phyloP scores from a whole-genome alignment of 2,888 invertebrate species.

The Chorisops tibialis region DNA sequence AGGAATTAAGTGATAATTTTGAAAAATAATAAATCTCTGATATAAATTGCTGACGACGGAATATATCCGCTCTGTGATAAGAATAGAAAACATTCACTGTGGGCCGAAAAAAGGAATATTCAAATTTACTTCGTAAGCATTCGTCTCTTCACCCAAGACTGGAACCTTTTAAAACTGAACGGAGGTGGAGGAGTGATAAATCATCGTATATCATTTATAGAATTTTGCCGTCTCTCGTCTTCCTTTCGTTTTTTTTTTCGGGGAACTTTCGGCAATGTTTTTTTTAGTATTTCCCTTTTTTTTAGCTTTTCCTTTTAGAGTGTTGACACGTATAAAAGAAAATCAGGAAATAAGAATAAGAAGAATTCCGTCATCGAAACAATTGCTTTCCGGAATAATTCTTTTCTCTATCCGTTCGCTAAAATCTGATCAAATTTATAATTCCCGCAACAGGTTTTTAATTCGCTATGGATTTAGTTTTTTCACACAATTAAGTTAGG shows the following conservation, averaged over 20 bases:
- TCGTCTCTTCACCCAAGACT: slow-evolving; percentile 1
- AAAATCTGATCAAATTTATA: no score
- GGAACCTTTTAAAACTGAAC: no score
- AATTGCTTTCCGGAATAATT: slow-evolving; percentile 5
- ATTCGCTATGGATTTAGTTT: no score
- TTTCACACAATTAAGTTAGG: no score
- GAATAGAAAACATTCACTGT: slow-evolving; percentile 1
- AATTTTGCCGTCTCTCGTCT: neutral
- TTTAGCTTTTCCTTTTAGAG: neutral
- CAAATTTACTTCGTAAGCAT: slow-evolving; percentile 12
- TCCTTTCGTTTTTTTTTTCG: neutral
- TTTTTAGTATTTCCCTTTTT: neutral
- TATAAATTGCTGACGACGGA: neutral
- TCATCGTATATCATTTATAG: slow-evolving; percentile 1
- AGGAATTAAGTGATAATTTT: neutral
- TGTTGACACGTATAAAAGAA: neutral
- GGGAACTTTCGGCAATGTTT: no score
- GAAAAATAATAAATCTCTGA: no score
- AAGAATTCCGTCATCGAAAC: neutral
- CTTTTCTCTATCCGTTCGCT: no score
- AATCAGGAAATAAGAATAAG: neutral
- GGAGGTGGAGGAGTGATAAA: slow-evolving; percentile 7
- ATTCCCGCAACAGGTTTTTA: no score
- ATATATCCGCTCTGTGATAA: slow-evolving; percentile 7
- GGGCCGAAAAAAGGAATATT: slow-evolving; percentile 11